Evolutionary conservation across 1,140 invertebrate species (phyloP).

Genomic region (Pseudomyrmex gracilis): DNA sequence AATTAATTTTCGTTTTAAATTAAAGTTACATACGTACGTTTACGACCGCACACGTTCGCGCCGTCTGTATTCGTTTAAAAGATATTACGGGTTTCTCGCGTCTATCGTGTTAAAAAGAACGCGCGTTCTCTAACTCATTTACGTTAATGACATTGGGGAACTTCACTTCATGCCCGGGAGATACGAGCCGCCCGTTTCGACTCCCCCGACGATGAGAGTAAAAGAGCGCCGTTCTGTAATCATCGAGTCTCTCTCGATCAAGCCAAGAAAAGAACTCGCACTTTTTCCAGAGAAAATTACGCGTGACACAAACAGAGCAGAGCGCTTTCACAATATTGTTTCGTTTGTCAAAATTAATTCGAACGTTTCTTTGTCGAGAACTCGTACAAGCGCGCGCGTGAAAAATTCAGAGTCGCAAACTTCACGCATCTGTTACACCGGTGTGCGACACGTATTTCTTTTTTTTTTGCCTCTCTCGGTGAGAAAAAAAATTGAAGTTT

Average conservation of each 20-base stretch:
- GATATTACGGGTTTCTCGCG: slow-evolving; percentile 57
- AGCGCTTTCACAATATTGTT: not conserved
- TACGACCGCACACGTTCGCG: too few species aligned
- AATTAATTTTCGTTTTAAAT: too few species aligned
- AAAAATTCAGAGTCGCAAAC: too few species aligned
- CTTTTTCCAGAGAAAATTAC: slow-evolving; percentile 33
- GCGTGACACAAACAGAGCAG: too few species aligned
- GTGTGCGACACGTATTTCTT: too few species aligned
- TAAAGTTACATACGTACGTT: too few species aligned
- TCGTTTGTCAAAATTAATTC: not conserved
- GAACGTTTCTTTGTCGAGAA: too few species aligned
- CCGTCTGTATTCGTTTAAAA: not conserved
- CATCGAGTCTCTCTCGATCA: too few species aligned
- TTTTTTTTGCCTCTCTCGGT: too few species aligned
- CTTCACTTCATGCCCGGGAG: slow-evolving; percentile 62
- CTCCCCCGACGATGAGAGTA: not conserved
- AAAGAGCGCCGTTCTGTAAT: not conserved
- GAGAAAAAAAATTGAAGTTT: too few species aligned
- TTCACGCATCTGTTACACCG: too few species aligned
- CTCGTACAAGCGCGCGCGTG: too few species aligned
- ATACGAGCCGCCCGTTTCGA: slow-evolving; percentile 10
- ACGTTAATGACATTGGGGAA: slow-evolving; percentile 81
- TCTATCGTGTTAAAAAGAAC: slow-evolving; percentile 45
- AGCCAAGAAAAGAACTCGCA: slow-evolving; percentile 3
- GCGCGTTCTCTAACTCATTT: slow-evolving; percentile 81